These are phyloP conservation scores for Ispidina picta DNA, from an alignment of 2,797 vertebrate species.

Conservation along the genomic window DNA sequence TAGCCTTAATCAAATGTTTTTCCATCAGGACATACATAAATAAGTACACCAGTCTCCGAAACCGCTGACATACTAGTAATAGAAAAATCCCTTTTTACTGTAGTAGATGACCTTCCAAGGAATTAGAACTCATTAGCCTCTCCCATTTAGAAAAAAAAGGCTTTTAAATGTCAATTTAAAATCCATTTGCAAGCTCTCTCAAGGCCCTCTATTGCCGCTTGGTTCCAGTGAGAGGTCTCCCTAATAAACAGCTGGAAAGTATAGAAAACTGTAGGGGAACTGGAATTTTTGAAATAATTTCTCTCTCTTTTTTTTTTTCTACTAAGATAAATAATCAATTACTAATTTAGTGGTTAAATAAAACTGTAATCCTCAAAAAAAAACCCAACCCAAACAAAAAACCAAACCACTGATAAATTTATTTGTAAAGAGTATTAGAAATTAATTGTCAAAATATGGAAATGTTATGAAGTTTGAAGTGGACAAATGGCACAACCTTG, in stretches of 20 bases:
- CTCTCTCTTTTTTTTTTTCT: not conserved
- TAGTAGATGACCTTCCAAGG: constrained; percentile 68
- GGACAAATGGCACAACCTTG: not conserved
- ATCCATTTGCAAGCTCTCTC: constrained; percentile 21
- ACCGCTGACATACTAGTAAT: constrained; percentile 46
- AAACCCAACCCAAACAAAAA: not conserved
- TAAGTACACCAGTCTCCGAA: not conserved
- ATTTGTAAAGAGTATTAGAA: not conserved
- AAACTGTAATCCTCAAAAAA: not conserved
- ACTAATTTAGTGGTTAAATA: not conserved
- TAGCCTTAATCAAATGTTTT: constrained; percentile 15
- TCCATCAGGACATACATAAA: not conserved
- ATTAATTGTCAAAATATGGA: not conserved
- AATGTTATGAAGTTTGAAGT: not conserved
- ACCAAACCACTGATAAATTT: fast-evolving
- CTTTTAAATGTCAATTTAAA: constrained; percentile 46
- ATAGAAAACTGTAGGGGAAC: not conserved
- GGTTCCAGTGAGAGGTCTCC: not conserved
- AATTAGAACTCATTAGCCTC: constrained; percentile 50
- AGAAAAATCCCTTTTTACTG: constrained; percentile 70
- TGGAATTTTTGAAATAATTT: not conserved
- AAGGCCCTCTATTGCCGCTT: not conserved
- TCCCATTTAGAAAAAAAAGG: not conserved
- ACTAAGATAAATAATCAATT: not conserved
- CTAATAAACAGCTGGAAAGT: not conserved